phyloP scores from a whole-genome alignment of 2,113 vertebrate species.

The Hirundichthys speculiger region DNA sequence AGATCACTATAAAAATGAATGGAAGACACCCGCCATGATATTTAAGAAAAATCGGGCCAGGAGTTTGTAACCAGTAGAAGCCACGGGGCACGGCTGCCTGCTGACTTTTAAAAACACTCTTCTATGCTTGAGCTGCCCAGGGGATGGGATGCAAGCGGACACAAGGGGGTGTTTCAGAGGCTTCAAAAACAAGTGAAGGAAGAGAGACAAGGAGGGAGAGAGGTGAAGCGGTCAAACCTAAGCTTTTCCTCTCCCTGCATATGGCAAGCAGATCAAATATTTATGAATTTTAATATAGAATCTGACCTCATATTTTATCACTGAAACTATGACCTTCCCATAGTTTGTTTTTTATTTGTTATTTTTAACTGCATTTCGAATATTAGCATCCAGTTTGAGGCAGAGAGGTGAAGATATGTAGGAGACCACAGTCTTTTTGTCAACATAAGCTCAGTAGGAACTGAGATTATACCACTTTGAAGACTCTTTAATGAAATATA shows the following conservation, averaged over 20 bases:
- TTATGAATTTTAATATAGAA: slow-evolving; percentile 76
- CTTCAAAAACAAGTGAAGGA: slow-evolving; percentile 63
- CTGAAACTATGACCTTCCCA: slow-evolving; percentile 57
- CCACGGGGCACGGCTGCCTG: slow-evolving; percentile 52
- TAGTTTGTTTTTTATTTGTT: neutral
- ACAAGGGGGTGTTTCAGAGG: slow-evolving; percentile 77
- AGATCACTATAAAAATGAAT: slow-evolving; percentile 61
- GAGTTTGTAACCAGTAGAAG: slow-evolving; percentile 64
- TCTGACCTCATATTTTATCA: slow-evolving; percentile 61
- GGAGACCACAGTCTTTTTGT: neutral
- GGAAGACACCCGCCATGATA: slow-evolving; percentile 38
- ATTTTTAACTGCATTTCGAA: slow-evolving; percentile 38
- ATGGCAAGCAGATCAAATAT: slow-evolving; percentile 71
- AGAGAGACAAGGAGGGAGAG: slow-evolving; percentile 21
- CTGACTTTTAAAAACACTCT: slow-evolving; percentile 77
- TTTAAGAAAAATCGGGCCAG: slow-evolving; percentile 53
- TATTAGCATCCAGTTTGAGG: slow-evolving; percentile 1
- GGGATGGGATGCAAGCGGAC: slow-evolving; percentile 72
- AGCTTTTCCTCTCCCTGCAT: slow-evolving; percentile 49
- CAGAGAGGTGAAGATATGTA: neutral
- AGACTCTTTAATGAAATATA: neutral
- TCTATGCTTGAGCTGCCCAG: slow-evolving; percentile 75
- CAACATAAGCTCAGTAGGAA: neutral
- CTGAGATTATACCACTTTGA: neutral
- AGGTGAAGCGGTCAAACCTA: slow-evolving; percentile 45